A percentile compares a stretch with the other conserved stretches of the same genome.
Conservation (phyloP, 2,113 vertebrate species). For the human (Homo sapiens) region DNA sequence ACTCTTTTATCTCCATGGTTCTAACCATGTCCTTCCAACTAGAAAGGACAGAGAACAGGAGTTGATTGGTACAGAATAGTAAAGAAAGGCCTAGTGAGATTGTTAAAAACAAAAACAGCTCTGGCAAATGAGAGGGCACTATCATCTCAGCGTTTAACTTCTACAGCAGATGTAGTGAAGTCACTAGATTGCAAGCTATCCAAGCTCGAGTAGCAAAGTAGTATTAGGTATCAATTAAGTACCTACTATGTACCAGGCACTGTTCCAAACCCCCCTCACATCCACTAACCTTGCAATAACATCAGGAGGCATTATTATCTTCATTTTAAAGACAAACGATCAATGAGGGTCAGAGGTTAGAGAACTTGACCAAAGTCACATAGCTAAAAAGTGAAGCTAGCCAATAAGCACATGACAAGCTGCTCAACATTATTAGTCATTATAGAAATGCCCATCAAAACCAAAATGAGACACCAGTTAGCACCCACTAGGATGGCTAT, state of each 20-base stretch:
- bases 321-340: background rate
- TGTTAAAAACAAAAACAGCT: background rate
- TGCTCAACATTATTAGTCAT: background rate
- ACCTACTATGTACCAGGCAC: background rate
- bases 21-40: background rate
- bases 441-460: background rate
- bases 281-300: background rate
- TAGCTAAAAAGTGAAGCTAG: background rate
- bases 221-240: background rate
- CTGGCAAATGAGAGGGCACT: background rate
- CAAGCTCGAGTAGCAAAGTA: background rate
- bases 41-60: background rate
- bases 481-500: background rate
- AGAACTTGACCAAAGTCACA: background rate
- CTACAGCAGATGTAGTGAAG: background rate
- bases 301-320: conserved; percentile 19
- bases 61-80: background rate
- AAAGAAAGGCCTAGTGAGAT: background rate
- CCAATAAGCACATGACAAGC: background rate
- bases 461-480: background rate
- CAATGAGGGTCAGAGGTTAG: background rate
- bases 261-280: background rate
- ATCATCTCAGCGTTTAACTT: background rate
- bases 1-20: background rate
- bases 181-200: background rate